A percentile compares a stretch with the other conserved stretches of the same genome.
Conservation (phyloP, 2,888 invertebrate species). For the Hoplodrina blanda region DNA sequence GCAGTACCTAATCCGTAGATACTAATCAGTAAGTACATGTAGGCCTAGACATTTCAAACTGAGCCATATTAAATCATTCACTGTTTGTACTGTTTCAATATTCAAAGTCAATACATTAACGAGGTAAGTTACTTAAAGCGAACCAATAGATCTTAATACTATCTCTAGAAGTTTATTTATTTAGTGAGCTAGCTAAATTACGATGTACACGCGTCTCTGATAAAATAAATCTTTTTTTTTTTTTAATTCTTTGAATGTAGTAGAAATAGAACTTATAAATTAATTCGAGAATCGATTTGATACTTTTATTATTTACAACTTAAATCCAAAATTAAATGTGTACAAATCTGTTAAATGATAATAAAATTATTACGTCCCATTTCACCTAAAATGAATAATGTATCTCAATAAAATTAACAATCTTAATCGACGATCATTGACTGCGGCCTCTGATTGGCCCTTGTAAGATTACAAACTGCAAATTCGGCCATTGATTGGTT, state of each 20-base stretch:
- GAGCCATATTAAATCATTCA: slow-evolving; percentile 24
- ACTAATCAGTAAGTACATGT: neutral
- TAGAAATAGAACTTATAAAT: too few species aligned
- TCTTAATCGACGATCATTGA: too few species aligned
- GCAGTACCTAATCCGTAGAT: neutral
- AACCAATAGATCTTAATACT: slow-evolving; percentile 31
- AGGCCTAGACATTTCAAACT: slow-evolving; percentile 6
- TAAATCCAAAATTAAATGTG: too few species aligned
- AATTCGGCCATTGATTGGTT: too few species aligned
- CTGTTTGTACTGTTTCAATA: slow-evolving; percentile 34
- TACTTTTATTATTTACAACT: too few species aligned
- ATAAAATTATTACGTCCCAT: too few species aligned
- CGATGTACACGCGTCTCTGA: neutral
- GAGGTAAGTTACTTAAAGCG: slow-evolving; percentile 22
- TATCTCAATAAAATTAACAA: too few species aligned
- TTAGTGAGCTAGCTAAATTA: slow-evolving; percentile 15
- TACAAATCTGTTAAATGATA: too few species aligned
- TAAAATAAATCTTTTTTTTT: slow-evolving; percentile 1
- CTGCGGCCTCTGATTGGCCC: too few species aligned
- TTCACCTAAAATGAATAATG: too few species aligned
- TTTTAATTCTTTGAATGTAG: neutral
- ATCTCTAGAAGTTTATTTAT: slow-evolving; percentile 29
- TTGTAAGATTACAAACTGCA: too few species aligned
- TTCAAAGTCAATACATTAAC: slow-evolving; percentile 51
- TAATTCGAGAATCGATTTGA: too few species aligned